Conservation (phyloP, 30 jellyfish, hydroid and myxozoan species). For the Rhopilema esculentum region DNA sequence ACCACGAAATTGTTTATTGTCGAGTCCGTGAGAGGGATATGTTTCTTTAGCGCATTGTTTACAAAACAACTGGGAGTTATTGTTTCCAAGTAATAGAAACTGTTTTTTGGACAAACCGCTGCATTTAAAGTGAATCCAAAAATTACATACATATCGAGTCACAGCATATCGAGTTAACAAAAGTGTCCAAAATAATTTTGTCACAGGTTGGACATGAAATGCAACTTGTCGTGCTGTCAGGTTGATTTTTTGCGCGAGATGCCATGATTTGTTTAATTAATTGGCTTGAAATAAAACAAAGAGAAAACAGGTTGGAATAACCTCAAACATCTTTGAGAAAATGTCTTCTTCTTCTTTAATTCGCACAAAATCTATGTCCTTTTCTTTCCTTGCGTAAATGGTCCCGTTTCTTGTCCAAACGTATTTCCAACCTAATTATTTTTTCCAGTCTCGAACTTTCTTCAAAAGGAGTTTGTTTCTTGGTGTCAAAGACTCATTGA, state of each 20-base stretch:
- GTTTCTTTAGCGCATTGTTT: neutral
- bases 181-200: neutral
- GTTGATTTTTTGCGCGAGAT: neutral
- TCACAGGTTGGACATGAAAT: neutral
- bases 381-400: neutral
- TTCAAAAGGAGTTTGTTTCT: neutral
- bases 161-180: neutral
- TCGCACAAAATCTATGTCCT: neutral
- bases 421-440: no score
- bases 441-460: neutral
- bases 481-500: neutral
- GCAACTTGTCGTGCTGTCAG: neutral
- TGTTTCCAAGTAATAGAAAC: neutral
- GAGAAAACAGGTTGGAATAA: no score
- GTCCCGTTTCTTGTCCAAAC: constrained; percentile 2
- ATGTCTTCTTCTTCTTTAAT: neutral
- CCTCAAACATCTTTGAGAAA: neutral
- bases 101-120: neutral
- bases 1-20: neutral
- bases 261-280: neutral
- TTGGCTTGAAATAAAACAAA: no score
- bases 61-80: neutral
- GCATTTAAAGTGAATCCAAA: neutral
- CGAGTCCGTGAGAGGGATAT: neutral
- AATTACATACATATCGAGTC: neutral